Evolutionary conservation across 2,113 vertebrate species (phyloP), one percentile per base, ranked within the genome.

Genomic region (Phrynosoma platyrhinos): DNA sequence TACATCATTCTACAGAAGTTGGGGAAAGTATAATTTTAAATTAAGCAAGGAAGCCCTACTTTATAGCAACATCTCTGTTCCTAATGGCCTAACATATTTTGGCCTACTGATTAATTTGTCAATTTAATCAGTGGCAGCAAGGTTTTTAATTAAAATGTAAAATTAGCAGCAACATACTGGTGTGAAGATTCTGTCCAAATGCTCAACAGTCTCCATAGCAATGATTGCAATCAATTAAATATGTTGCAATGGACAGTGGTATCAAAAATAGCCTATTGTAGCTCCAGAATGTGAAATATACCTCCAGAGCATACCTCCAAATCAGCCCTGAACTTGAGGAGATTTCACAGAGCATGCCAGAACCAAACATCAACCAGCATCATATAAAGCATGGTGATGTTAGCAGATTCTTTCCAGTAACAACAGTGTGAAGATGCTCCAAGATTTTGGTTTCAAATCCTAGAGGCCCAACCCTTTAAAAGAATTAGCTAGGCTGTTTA

Each of bases 81-180:
- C 80, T 76, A 66, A 76, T 27, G 30, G 75, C 40, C 72, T 47
- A 87, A 69, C 58, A 75, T 36, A 66, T 82, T 87, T 27, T 8
- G 52, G 64, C 71, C 79, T 40, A 5, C 71, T 85, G 74, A 55
- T 36, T 89, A 83, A 68, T 58, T 55, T 0, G 84, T 2, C 82
- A 90, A 36, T 32, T 66, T 7, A 87, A 89, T 25, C 79, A 58
- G 68, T 72, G 32, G 13, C 72, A 82, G 82, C 42, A 23, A 77
- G 74, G 7, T 83, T 3, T 0, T 79, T 87, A 88, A 77, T 55
- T 87, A 84, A 72, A 75, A 30, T 86, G 75, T 23, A 75, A 80
- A 84, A 83, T 90, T 79, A 90, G 42, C 88, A n/a, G 5, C 75
- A 23, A 4, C 82, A 32, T 90, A 87, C 2, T 76, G 16, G 90